phyloP scores from a whole-genome alignment of 2,113 vertebrate species.

The Oreochromis aureus region DNA sequence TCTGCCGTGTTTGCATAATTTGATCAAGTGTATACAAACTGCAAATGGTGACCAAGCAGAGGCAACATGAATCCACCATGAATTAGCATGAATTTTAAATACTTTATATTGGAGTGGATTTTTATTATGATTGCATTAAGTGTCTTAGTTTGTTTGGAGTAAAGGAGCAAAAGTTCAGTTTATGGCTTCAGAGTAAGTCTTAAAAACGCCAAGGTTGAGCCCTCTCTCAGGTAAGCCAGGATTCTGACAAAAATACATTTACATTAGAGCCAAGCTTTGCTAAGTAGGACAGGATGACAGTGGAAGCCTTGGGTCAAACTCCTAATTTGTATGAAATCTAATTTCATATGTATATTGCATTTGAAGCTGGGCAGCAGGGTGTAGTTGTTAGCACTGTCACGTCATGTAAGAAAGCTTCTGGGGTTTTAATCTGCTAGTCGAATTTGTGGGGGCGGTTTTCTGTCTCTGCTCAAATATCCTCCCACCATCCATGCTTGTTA shows the following conservation, averaged over 20 bases:
- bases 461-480: not conserved
- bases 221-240: not conserved
- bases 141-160: not conserved
- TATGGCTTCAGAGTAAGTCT: not conserved
- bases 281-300: not conserved
- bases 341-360: not conserved
- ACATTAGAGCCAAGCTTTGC: not conserved
- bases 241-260: not conserved
- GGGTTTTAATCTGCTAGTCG: not conserved
- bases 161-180: not conserved
- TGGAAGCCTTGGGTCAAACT: not conserved
- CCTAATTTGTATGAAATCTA: not conserved
- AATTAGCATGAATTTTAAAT: not conserved
- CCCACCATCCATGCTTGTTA: not conserved
- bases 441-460: not conserved
- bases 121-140: not conserved
- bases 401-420: not conserved
- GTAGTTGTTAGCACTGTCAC: not conserved
- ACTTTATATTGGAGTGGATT: not conserved
- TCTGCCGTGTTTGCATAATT: not conserved
- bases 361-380: not conserved
- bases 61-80: not conserved
- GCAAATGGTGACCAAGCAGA: not conserved
- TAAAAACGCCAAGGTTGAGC: not conserved
- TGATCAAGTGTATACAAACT: not conserved